Percentiles rank a stretch among this genome's conserved stretches.
Evolutionary conservation across 2,797 vertebrate species (phyloP).

Genomic region (Hyperoplus lanceolatus): DNA sequence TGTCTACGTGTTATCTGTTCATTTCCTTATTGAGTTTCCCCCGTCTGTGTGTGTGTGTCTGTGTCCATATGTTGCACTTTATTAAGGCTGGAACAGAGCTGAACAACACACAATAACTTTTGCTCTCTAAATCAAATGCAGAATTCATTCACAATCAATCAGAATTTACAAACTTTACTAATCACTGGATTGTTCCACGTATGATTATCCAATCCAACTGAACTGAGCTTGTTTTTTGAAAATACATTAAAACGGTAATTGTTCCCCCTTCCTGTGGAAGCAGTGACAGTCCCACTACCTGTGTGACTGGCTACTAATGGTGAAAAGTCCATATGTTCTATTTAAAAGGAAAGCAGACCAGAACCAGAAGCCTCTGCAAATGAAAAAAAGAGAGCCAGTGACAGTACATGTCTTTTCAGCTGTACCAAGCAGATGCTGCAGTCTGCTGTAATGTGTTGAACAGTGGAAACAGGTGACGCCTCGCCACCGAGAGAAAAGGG

Average conservation of each 20-base stretch:
- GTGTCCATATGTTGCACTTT: conserved; percentile 37
- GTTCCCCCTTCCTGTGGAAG: too few species aligned
- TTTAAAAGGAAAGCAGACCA: neutral
- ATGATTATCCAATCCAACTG: neutral
- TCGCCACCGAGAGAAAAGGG: conserved; percentile 48
- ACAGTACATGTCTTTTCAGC: conserved; percentile 17
- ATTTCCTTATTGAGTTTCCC: conserved; percentile 41
- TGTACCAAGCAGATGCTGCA: conserved; percentile 47
- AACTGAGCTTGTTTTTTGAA: neutral
- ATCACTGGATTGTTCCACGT: neutral
- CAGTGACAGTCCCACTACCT: too few species aligned
- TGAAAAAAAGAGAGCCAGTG: conserved; percentile 8
- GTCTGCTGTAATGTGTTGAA: conserved; percentile 53
- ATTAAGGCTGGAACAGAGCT: conserved; percentile 29
- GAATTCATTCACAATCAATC: neutral
- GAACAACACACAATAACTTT: conserved; percentile 6
- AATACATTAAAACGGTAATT: neutral
- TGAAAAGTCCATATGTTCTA: too few species aligned
- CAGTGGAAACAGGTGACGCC: conserved; percentile 56
- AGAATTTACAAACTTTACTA: neutral
- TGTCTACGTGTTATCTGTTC: conserved; percentile 46
- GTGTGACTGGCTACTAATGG: neutral
- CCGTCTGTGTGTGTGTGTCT: too few species aligned
- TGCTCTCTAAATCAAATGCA: neutral
- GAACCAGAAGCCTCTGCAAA: neutral